phyloP scores from a whole-genome alignment of 2,797 vertebrate genomes.

The Sebastes flavidus region DNA sequence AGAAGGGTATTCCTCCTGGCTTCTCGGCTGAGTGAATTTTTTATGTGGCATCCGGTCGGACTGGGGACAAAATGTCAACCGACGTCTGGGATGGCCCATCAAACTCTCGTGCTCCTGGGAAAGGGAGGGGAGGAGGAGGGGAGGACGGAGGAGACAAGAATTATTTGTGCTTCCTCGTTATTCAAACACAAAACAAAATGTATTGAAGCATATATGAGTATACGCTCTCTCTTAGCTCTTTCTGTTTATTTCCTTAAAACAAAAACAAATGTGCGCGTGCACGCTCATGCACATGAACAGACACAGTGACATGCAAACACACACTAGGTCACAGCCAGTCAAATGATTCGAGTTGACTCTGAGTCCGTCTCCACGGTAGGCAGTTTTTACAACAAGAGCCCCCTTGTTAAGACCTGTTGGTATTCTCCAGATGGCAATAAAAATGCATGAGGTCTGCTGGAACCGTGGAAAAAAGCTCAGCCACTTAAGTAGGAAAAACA shows the following conservation, averaged over 20 bases:
- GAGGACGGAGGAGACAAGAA: conserved; percentile 54
- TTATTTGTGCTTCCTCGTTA: conserved; percentile 70
- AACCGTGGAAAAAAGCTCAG: conserved; percentile 71
- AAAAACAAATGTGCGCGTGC: neutral
- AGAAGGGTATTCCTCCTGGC: conserved; percentile 88
- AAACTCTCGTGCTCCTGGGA: conserved; percentile 81
- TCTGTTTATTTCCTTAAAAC: neutral
- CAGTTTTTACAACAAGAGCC: conserved; percentile 65
- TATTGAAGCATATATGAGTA: conserved; percentile 6
- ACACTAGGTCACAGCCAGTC: conserved; percentile 53
- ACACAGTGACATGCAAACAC: conserved; percentile 28
- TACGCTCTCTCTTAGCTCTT: neutral
- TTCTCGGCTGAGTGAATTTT: conserved; percentile 89
- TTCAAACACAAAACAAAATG: conserved; percentile 42
- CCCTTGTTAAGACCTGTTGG: conserved; percentile 80
- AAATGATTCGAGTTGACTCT: conserved; percentile 75
- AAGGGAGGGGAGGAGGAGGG: conserved; percentile 32
- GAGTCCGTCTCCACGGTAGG: conserved; percentile 62
- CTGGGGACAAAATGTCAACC: conserved; percentile 93
- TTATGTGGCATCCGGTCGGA: conserved; percentile 91
- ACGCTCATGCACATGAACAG: neutral
- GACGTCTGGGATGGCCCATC: conserved; percentile 87
- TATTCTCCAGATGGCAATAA: conserved; percentile 84
- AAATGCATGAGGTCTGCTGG: conserved; percentile 81
- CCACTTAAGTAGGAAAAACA: conserved; percentile 78